Evolutionary conservation across 2,113 vertebrate species (phyloP).

Genomic region (Elephas maximus): DNA sequence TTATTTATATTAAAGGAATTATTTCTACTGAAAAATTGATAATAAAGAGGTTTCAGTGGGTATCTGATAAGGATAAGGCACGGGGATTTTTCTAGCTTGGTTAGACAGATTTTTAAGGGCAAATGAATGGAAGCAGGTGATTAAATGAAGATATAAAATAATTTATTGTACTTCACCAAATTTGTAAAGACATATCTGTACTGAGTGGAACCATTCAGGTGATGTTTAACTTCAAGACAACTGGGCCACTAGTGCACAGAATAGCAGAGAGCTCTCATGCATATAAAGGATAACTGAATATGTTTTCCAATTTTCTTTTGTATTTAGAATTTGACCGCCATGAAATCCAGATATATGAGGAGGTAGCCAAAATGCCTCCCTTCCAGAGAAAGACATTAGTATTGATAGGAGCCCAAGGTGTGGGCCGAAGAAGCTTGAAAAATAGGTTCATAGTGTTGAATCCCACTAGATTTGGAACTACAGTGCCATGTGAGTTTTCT

Average conservation of each 20-base stretch:
- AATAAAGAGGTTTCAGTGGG: background rate
- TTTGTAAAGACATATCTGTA: constrained; percentile 13
- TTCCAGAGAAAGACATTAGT: constrained; percentile 99
- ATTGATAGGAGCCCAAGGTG: constrained; percentile 98
- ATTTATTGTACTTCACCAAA: constrained; percentile 44
- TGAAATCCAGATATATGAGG: constrained; percentile 99
- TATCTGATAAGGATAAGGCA: constrained; percentile 35
- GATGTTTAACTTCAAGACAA: constrained; percentile 19
- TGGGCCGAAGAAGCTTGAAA: constrained; percentile 97
- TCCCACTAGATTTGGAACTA: constrained; percentile 96
- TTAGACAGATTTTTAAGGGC: constrained; percentile 41
- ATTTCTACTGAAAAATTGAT: constrained; percentile 33
- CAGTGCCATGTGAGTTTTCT: constrained; percentile 97
- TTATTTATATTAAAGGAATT: constrained; percentile 28
- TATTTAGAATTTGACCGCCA: constrained; percentile 97
- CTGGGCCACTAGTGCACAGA: background rate
- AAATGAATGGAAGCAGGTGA: background rate
- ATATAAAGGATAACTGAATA: constrained; percentile 4
- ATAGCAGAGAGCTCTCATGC: background rate
- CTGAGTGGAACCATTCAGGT: background rate
- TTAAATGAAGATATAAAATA: constrained; percentile 63
- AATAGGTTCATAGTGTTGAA: constrained; percentile 97
- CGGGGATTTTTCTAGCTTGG: background rate
- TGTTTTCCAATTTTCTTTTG: constrained; percentile 60
- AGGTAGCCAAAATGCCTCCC: constrained; percentile 98